phyloP scores from a whole-genome alignment of 2,888 invertebrate genomes.

The Ommatoiulus sabulosus region DNA sequence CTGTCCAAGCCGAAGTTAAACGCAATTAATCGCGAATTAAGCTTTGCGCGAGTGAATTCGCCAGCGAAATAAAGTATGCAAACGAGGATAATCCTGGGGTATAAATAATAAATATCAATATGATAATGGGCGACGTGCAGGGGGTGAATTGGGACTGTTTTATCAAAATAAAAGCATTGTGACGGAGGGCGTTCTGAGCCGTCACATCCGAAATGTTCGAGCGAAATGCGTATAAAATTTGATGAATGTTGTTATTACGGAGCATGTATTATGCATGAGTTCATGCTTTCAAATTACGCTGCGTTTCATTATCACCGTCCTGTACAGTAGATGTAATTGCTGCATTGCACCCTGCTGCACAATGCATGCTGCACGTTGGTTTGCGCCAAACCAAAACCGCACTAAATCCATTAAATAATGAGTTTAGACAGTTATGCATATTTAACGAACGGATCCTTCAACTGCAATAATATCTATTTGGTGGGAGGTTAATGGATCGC shows the following conservation, averaged over 20 bases:
- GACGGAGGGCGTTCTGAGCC: slow-evolving; percentile 41
- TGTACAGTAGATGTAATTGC: not conserved
- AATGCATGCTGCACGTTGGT: not conserved
- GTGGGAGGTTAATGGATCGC: not conserved
- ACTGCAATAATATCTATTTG: not conserved
- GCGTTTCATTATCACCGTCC: slow-evolving; percentile 23
- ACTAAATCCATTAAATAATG: slow-evolving; percentile 37
- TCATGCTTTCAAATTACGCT: slow-evolving; percentile 47
- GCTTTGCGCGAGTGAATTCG: not conserved
- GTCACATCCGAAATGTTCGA: slow-evolving; percentile 46
- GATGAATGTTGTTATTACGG: slow-evolving; percentile 46
- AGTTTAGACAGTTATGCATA: slow-evolving; percentile 46
- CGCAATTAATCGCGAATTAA: not conserved
- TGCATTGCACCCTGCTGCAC: not conserved
- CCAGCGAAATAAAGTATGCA: not conserved
- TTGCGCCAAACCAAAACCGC: slow-evolving; percentile 21
- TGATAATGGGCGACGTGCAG: slow-evolving; percentile 20
- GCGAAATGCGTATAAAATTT: slow-evolving; percentile 39
- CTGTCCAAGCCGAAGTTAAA: not conserved
- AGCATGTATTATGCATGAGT: slow-evolving; percentile 41
- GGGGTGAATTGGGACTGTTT: slow-evolving; percentile 47
- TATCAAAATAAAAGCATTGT: slow-evolving; percentile 44
- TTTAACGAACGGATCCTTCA: not conserved
- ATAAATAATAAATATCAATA: slow-evolving; percentile 44
- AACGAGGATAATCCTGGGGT: not conserved